Evolutionary conservation across 1,140 invertebrate species (phyloP), one percentile per base, ranked within the genome.

Genomic region (Bombus sylvicola): DNA sequence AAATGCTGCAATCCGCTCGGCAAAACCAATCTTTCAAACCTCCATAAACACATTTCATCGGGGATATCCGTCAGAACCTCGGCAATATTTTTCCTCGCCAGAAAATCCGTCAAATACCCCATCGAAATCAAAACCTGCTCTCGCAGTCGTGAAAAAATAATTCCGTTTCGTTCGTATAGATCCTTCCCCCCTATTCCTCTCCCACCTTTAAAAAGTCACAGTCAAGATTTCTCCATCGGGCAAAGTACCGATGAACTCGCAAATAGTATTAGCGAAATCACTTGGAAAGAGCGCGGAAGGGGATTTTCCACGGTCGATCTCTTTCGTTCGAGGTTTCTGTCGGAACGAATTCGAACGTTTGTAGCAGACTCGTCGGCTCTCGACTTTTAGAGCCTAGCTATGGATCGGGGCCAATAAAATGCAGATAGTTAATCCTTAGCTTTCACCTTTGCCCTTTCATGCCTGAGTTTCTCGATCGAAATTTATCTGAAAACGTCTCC

Each of bases 181-280:
- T 34, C 34, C 34, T 34, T 34, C 31, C 13, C 18, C n/a, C 22
- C 3, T 37, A 6, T 13, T 22, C 25, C 0, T 0, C 22, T 31
- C 1, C 31, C 25, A 25, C 22, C 18, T 3, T 66, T 22, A 31
- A 39, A 18, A 77, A 76, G 81, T 77, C 73, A n/a, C n/a, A 25
- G 15, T 25, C 31, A 64, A 37, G 73, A 77, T 68, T 47, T 68
- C 43, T 62, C 53, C 62, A 25, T 39, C 62, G 39, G 28, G 64
- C 41, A 6, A 41, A 59, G 64, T 66, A 59, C 69, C 82, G 37
- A 71, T 78, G 74, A 71, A 43, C 75, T 84, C 53, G 64, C 74
- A 78, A 84, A 84, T 78, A 76, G 75, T 34, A 71, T 88, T 89
- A 88, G 87, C 69, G 87, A 80, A 79, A 86, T 89, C 87, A 18